Evolutionary conservation across 1,140 invertebrate genomes (phyloP).

Genomic region (Stegodyphus dumicola): DNA sequence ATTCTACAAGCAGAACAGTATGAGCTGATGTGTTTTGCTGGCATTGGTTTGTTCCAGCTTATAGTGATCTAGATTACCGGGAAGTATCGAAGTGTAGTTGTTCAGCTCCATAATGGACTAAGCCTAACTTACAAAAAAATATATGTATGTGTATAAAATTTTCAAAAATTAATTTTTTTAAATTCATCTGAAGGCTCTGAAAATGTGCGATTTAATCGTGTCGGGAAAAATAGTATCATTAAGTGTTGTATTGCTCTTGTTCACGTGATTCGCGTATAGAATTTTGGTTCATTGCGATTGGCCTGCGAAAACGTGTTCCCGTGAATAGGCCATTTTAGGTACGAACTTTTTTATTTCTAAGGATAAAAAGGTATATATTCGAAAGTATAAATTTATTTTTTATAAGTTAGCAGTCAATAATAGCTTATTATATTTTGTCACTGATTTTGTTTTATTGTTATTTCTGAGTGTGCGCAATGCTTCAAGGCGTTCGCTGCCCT

Average conservation of each 20-base stretch:
- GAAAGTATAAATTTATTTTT: too few species aligned
- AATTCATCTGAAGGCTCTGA: not conserved
- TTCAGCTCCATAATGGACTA: conserved; percentile 56
- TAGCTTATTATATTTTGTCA: too few species aligned
- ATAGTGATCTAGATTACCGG: conserved; percentile 58
- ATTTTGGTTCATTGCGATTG: conserved; percentile 40
- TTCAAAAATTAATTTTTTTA: not conserved
- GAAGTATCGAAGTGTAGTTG: conserved; percentile 51
- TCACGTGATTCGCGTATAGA: conserved; percentile 40
- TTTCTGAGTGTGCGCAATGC: conserved; percentile 24
- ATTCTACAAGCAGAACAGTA: not conserved
- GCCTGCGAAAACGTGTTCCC: conserved; percentile 57
- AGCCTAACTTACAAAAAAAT: conserved; percentile 31
- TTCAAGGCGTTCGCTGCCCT: conserved; percentile 45
- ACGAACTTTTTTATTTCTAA: not conserved
- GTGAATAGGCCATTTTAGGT: conserved; percentile 46
- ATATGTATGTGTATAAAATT: not conserved
- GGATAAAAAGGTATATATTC: too few species aligned
- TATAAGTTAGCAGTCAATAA: too few species aligned
- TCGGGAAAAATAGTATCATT: not conserved
- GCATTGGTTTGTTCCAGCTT: conserved; percentile 1
- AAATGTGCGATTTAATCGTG: too few species aligned
- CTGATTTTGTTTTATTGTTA: not conserved
- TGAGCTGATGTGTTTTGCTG: not conserved
- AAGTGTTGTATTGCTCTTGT: conserved; percentile 16